A percentile compares a stretch with the other conserved stretches of the same genome.
These are phyloP conservation scores for Acanthochromis polyacanthus DNA, from an alignment of 2,113 vertebrate species.

Conservation along the genomic window DNA sequence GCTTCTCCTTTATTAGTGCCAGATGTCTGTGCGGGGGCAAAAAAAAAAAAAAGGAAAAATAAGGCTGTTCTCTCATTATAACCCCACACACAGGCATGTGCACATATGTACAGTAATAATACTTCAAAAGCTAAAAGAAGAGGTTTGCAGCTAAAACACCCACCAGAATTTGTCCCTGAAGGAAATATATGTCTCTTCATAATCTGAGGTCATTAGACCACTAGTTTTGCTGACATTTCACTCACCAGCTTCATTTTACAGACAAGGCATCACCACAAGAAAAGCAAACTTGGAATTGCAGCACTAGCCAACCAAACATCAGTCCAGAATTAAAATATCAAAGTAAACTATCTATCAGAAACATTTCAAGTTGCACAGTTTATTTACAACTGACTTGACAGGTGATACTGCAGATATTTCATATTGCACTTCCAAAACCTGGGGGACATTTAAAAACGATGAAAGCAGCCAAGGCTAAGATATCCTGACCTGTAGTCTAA, in stretches of 20 bases:
- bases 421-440: background rate
- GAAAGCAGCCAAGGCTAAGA: background rate
- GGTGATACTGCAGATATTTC: background rate
- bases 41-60: background rate
- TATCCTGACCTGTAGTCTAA: too few species aligned
- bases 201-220: background rate
- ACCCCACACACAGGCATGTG: background rate
- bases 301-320: background rate
- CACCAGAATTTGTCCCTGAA: background rate
- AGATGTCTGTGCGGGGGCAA: constrained; percentile 51
- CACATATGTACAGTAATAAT: background rate
- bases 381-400: background rate
- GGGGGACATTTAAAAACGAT: too few species aligned
- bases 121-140: background rate
- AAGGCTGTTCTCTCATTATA: constrained; percentile 19
- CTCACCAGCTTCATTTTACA: background rate
- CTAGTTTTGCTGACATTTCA: constrained; percentile 3
- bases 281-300: background rate
- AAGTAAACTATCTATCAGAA: too few species aligned
- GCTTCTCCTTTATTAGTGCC: constrained; percentile 55
- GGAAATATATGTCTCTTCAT: background rate
- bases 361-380: too few species aligned
- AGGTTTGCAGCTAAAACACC: background rate
- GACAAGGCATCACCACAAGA: background rate
- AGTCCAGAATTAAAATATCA: too few species aligned